Evolutionary conservation across 2,797 vertebrate genomes (phyloP).

Genomic region (Nyctibius grandis): DNA sequence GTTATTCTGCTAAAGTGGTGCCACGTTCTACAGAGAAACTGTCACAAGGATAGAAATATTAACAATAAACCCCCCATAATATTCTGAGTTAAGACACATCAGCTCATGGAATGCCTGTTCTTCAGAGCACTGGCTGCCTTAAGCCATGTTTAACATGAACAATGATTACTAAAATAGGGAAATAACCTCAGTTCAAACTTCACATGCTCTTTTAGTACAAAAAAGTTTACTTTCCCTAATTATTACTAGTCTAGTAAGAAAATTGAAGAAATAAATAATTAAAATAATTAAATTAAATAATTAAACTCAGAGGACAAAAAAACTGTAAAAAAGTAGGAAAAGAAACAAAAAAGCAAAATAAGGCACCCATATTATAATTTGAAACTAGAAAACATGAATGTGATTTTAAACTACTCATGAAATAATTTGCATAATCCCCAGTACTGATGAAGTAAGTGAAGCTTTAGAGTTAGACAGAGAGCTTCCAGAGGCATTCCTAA

Average conservation of each 20-base stretch:
- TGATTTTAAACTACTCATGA: conserved; percentile 17
- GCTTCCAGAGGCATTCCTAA: not conserved
- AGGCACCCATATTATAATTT: not conserved
- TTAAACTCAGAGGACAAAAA: not conserved
- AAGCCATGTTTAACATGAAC: not conserved
- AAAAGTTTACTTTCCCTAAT: not conserved
- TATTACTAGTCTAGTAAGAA: not conserved
- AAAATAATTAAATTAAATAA: not conserved
- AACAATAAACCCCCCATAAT: not conserved
- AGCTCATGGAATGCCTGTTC: not conserved
- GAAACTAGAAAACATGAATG: not conserved
- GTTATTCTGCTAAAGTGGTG: conserved; percentile 23
- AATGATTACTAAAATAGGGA: not conserved
- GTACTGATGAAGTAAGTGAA: not conserved
- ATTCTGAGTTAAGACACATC: not conserved
- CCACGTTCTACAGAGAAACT: not conserved
- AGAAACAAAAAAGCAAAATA: not conserved
- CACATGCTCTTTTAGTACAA: not conserved
- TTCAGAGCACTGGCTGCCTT: not conserved
- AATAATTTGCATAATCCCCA: conserved; percentile 24
- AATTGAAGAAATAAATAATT: not conserved
- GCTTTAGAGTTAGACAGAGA: not conserved
- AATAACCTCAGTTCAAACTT: not conserved
- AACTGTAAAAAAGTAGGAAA: not conserved
- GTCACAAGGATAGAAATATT: conserved; percentile 6